A percentile compares a stretch with the other conserved stretches of the same genome.
Evolutionary conservation across 2,888 invertebrate species (phyloP).

Genomic region (Archips xylosteana): DNA sequence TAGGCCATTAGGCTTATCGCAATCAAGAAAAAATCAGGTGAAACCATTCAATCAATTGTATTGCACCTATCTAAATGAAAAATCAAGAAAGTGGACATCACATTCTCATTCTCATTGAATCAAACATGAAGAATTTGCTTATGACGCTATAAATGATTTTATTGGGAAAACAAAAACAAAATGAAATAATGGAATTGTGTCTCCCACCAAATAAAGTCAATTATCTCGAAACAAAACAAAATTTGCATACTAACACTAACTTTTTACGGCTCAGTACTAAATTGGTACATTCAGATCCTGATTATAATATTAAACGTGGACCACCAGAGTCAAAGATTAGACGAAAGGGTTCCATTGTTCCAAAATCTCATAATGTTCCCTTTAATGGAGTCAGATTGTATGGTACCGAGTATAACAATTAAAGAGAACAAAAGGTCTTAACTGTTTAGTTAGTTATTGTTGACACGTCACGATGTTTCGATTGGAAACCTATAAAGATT

Average conservation of each 20-base stretch:
- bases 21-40: too few species aligned
- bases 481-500: not conserved
- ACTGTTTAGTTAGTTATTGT: constrained; percentile 38
- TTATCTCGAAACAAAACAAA: constrained; percentile 12
- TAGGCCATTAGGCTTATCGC: too few species aligned
- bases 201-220: not conserved
- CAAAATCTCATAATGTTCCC: constrained; percentile 42
- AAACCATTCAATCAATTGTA: too few species aligned
- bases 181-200: not conserved
- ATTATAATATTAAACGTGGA: constrained; percentile 35
- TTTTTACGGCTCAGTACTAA: not conserved
- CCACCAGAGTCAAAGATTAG: constrained; percentile 43
- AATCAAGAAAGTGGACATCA: too few species aligned
- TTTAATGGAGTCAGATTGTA: constrained; percentile 45
- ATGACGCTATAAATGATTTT: not conserved
- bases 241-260: constrained; percentile 7
- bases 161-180: not conserved
- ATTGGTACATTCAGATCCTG: constrained; percentile 26
- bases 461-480: constrained; percentile 17
- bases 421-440: constrained; percentile 43
- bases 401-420: constrained; percentile 38
- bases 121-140: too few species aligned
- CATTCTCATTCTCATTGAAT: too few species aligned
- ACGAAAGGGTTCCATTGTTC: constrained; percentile 43
- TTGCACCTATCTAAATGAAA: too few species aligned